A percentile compares a stretch with the other conserved stretches of the same genome.
phyloP scores from a whole-genome alignment of 1,140 invertebrate genomes.

The Caerostris extrusa region DNA sequence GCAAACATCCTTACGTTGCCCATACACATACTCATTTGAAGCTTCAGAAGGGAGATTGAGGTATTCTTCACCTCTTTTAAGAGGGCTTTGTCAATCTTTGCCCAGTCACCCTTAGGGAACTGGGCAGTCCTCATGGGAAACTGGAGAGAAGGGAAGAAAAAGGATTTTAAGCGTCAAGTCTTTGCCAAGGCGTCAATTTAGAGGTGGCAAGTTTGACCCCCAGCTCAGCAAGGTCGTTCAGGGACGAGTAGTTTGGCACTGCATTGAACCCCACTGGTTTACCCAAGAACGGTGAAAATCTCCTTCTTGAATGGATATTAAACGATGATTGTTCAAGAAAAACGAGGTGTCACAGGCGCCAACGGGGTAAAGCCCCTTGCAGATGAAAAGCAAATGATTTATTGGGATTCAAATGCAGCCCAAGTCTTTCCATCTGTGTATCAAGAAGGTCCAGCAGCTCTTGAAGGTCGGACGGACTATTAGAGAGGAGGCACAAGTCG shows the following conservation, averaged over 20 bases:
- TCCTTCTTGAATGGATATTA: not conserved
- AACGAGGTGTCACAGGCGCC: not conserved
- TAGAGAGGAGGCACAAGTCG: too few relatives aligned
- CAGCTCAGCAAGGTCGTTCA: not conserved
- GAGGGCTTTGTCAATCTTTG: not conserved
- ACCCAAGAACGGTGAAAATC: not conserved
- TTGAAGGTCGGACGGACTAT: too few relatives aligned
- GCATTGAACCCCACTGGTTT: not conserved
- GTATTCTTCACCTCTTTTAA: not conserved
- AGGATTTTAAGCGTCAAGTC: not conserved
- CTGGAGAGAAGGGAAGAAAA: not conserved
- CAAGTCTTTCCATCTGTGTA: too few relatives aligned
- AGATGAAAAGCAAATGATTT: not conserved
- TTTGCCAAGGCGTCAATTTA: not conserved
- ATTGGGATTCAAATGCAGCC: not conserved
- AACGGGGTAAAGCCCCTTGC: not conserved
- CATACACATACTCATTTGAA: not conserved
- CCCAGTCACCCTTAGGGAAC: not conserved
- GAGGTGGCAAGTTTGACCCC: not conserved
- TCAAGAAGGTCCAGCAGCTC: too few relatives aligned
- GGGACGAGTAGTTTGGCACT: too few relatives aligned
- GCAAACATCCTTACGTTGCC: not conserved
- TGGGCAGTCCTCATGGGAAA: not conserved
- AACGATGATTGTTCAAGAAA: not conserved
- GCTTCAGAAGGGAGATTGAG: not conserved